Evolutionary conservation across 2,888 invertebrate genomes (phyloP), one percentile per base, ranked within the genome.

Genomic region (Hydropsyche betteni): DNA sequence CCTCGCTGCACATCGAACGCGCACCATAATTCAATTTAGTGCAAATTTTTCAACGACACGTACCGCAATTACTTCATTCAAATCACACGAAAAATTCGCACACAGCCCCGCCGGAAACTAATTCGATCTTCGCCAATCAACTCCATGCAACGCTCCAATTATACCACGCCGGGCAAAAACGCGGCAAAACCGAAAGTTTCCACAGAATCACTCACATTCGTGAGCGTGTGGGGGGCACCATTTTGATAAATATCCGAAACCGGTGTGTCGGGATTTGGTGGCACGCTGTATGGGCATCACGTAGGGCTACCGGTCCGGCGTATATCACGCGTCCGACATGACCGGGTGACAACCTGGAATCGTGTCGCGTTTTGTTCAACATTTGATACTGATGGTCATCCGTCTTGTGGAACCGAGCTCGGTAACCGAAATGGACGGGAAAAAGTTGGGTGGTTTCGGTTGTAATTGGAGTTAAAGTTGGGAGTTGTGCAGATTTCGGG

Each of bases 331-430:
- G 71, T 71, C 55, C 5, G 50, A 44, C 69, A 51, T 51, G 50
- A 33, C 14, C 69, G 33, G 55, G 7, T 58, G 72, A 72, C 72
- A 72, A 72, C 72, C 24, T 50, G 44, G 53, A 70, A 70, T 70
- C 70, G 51, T 70, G 70, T 70, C 70, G 52, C 70, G 12, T 69
- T 69, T 69, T 69, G 69, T 69, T n/a, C 69, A 24, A 44, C 44
- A 44, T 68, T 36, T 16, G 68, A 68, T n/a, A 24, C 58, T 24
- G 38, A 44, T 44, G 38, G 64, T 64, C 64, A 24, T 64, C 64
- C 12, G 6, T 64, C 64, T 64, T 64, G 12, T 55, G 10, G 10
- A 44, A 10, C 6, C 6, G 6, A 10, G 44, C 44, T 44, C 44
- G 44, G 44, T 44, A 10, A 6, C 7, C 6, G 10, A 44, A 44